These are phyloP conservation scores for Hydrozoanthus tunicans DNA, from an alignment of 64 coral and sea anemone species.

Conservation along the genomic window DNA sequence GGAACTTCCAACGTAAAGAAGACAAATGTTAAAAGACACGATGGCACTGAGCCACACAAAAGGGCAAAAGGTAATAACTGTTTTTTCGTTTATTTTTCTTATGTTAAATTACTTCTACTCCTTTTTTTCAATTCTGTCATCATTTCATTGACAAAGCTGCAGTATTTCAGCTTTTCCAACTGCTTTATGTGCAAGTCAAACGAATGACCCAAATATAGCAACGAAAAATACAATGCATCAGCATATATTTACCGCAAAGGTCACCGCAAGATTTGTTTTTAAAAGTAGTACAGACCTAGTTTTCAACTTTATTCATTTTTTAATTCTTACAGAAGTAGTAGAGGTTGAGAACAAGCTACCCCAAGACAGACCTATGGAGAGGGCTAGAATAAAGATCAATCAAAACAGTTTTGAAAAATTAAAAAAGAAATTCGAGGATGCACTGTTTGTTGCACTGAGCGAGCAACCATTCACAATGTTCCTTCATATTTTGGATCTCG, in stretches of 20 bases:
- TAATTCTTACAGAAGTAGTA: constrained; percentile 40
- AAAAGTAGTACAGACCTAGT: neutral
- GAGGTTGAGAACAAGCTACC: constrained; percentile 22
- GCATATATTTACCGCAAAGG: too few relatives aligned
- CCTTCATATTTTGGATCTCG: constrained; percentile 19
- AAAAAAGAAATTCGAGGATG: constrained; percentile 6
- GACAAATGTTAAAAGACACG: constrained; percentile 11
- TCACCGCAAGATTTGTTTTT: neutral
- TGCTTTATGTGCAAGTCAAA: neutral
- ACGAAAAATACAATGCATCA: too few relatives aligned
- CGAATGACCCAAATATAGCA: too few relatives aligned
- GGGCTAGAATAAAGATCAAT: neutral
- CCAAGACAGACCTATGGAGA: constrained; percentile 29
- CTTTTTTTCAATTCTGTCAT: constrained; percentile 31
- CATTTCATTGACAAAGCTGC: constrained; percentile 6
- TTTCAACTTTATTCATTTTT: neutral
- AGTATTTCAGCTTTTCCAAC: constrained; percentile 8
- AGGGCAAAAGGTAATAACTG: constrained; percentile 35
- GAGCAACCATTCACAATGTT: constrained; percentile 35
- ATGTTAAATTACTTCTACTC: neutral
- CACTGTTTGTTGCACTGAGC: constrained; percentile 32
- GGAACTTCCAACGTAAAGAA: constrained; percentile 12
- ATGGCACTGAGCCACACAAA: constrained; percentile 13
- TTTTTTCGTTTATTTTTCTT: neutral
- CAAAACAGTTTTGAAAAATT: constrained; percentile 32